Conservation (phyloP, 2,113 vertebrate species). For the Andinoacara biseriatus region DNA sequence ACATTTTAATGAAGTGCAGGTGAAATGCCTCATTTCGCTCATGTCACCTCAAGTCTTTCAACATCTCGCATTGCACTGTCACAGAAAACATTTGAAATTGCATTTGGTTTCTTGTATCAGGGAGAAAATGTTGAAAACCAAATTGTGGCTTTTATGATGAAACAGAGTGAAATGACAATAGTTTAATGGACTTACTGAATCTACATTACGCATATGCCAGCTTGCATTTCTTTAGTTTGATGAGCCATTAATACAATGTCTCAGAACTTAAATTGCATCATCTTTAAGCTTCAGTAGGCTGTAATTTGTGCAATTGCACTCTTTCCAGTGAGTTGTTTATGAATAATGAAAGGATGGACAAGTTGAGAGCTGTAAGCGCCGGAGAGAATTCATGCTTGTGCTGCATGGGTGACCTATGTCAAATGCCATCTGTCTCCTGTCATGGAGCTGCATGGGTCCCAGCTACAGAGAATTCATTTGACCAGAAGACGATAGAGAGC, state of each 20-base stretch:
- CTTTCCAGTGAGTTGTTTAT: conserved; percentile 46
- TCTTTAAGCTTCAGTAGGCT: conserved; percentile 45
- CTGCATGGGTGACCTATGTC: conserved; percentile 64
- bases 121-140: conserved; percentile 22
- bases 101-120: conserved; percentile 31
- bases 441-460: conserved; percentile 47
- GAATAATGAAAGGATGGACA: conserved; percentile 62
- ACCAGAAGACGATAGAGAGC: conserved; percentile 12
- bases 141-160: conserved; percentile 57
- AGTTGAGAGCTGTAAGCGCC: conserved; percentile 38
- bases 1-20: conserved; percentile 16
- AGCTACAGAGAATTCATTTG: conserved; percentile 12
- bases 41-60: conserved; percentile 28
- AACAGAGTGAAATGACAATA: conserved; percentile 59
- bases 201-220: conserved; percentile 52
- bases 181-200: conserved; percentile 50
- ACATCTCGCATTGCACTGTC: conserved; percentile 28
- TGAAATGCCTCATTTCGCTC: neutral
- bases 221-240: conserved; percentile 48
- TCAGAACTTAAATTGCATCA: conserved; percentile 57
- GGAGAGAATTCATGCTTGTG: conserved; percentile 56
- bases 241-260: conserved; percentile 58
- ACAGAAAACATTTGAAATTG: conserved; percentile 23
- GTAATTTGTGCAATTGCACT: conserved; percentile 58
- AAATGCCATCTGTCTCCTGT: conserved; percentile 65